These are phyloP conservation scores for Hippotragus niger DNA, from an alignment of 2,113 vertebrate species.

Conservation along the genomic window DNA sequence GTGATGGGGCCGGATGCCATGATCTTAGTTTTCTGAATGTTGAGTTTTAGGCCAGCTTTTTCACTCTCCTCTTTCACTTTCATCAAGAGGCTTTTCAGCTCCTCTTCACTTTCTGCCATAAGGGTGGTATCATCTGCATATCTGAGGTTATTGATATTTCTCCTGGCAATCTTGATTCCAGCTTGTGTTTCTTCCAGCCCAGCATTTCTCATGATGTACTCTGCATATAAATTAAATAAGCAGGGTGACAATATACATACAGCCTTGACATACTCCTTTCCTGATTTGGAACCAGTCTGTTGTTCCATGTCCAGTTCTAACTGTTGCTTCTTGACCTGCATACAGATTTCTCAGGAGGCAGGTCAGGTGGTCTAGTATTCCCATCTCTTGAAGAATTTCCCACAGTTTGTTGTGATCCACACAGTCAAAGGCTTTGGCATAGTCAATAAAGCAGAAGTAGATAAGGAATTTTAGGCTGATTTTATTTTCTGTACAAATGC, in stretches of 20 bases:
- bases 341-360: neutral
- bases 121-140: neutral
- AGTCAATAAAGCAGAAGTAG: neutral
- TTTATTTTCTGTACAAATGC: neutral
- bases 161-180: neutral
- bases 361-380: neutral
- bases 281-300: neutral
- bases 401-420: neutral
- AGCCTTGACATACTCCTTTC: neutral
- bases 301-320: neutral
- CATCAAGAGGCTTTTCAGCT: neutral
- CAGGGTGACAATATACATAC: neutral
- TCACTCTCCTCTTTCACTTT: neutral
- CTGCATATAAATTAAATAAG: neutral
- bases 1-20: neutral
- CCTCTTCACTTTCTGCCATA: neutral
- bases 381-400: neutral
- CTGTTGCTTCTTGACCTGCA: neutral
- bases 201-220: neutral
- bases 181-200: neutral
- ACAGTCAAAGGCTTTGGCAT: neutral
- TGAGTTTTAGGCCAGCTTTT: neutral
- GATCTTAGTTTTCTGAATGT: neutral
- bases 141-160: neutral
- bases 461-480: neutral